phyloP scores from a whole-genome alignment of 2,113 vertebrate genomes.

The Meleagris gallopavo region DNA sequence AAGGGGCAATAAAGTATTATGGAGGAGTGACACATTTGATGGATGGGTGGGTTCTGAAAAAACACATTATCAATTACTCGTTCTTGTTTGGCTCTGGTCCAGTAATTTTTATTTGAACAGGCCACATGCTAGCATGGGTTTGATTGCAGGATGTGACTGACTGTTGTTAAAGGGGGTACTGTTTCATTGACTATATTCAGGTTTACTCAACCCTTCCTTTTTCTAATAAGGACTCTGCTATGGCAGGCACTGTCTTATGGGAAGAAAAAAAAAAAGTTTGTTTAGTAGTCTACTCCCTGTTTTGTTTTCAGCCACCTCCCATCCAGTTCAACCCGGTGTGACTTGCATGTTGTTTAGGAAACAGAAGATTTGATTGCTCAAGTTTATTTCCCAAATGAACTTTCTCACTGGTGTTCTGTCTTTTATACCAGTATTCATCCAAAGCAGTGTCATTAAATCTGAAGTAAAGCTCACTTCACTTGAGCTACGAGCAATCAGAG shows the following conservation, averaged over 20 bases:
- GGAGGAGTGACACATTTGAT: constrained; percentile 75
- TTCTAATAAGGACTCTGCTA: constrained; percentile 55
- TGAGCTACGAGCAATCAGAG: not conserved
- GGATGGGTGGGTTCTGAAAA: constrained; percentile 74
- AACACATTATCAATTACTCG: constrained; percentile 79
- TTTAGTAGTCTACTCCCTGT: constrained; percentile 44
- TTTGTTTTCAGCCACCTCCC: constrained; percentile 61
- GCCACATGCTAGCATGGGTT: constrained; percentile 69
- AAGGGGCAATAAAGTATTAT: constrained; percentile 78
- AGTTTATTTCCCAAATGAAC: not conserved
- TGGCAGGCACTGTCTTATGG: constrained; percentile 12
- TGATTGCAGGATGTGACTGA: constrained; percentile 75
- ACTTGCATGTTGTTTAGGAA: constrained; percentile 40
- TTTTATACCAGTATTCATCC: not conserved
- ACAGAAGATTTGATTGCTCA: constrained; percentile 23
- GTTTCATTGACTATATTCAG: constrained; percentile 64
- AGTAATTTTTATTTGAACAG: constrained; percentile 81
- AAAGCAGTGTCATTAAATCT: not conserved
- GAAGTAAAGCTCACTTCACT: not conserved
- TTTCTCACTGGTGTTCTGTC: not conserved
- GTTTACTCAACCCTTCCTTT: constrained; percentile 21
- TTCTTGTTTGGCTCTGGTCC: constrained; percentile 73
- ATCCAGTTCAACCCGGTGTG: constrained; percentile 2
- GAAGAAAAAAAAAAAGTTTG: constrained; percentile 4
- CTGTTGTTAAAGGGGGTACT: constrained; percentile 66